A percentile compares a stretch with the other conserved stretches of the same genome.
phyloP scores from a whole-genome alignment of 2,888 invertebrate species.

The Cephus nigrinus region DNA sequence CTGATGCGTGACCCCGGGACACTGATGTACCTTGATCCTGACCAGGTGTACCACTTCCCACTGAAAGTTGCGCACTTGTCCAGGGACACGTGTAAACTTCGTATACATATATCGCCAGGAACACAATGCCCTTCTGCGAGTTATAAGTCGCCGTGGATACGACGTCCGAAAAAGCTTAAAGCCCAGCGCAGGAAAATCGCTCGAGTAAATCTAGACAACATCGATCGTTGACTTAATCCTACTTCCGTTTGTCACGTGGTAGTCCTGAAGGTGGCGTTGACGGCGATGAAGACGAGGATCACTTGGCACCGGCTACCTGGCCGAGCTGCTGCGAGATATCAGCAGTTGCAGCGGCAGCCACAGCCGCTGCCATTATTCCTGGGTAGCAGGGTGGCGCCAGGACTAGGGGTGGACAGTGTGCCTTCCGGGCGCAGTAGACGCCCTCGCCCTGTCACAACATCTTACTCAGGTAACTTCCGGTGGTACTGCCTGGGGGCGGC shows the following conservation, averaged over 20 bases:
- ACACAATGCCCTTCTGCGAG: neutral
- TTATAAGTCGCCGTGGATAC: neutral
- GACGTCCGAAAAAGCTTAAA: neutral
- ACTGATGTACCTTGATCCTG: constrained; percentile 19
- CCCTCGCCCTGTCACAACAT: constrained; percentile 68
- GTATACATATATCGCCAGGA: constrained; percentile 30
- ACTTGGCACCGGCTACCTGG: constrained; percentile 29
- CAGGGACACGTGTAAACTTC: constrained; percentile 16
- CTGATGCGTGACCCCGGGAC: neutral
- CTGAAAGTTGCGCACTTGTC: constrained; percentile 34
- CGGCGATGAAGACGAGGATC: neutral
- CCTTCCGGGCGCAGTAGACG: constrained; percentile 51
- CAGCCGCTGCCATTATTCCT: constrained; percentile 36
- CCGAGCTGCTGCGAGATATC: constrained; percentile 33
- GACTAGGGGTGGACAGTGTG: constrained; percentile 49
- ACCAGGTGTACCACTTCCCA: constrained; percentile 39
- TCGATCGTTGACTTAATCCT: neutral
- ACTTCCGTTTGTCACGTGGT: neutral
- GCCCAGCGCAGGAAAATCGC: neutral
- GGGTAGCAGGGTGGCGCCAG: constrained; percentile 51
- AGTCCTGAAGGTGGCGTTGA: neutral
- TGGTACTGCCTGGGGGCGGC: constrained; percentile 63
- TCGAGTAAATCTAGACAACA: neutral
- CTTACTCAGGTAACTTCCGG: constrained; percentile 67
- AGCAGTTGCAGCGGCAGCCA: neutral